These are phyloP conservation scores for Solenopsis fugax DNA, from an alignment of 1,140 invertebrate species.

Conservation along the genomic window DNA sequence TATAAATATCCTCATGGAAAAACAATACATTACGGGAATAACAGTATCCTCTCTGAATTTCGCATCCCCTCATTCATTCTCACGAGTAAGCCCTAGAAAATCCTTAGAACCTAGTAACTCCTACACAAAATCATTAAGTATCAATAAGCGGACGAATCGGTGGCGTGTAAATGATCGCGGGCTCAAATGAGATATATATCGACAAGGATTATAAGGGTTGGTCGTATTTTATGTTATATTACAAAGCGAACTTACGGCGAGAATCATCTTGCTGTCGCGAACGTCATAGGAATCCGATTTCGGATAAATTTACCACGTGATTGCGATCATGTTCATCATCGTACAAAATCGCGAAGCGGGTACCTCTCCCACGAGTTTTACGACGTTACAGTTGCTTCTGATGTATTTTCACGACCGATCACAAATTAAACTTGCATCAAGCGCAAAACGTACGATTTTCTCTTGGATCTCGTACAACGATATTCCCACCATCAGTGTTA, in stretches of 20 bases:
- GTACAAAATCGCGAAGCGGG: conserved; percentile 16
- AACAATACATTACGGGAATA: conserved; percentile 1
- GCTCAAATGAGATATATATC: conserved; percentile 56
- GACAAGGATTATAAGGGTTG: conserved; percentile 62
- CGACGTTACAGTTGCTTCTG: neutral
- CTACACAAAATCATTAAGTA: neutral
- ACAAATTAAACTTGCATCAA: conserved; percentile 38
- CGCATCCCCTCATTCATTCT: neutral
- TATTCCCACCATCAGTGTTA: neutral
- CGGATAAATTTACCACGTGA: conserved; percentile 8
- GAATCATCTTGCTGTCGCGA: neutral
- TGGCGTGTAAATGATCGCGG: conserved; percentile 39
- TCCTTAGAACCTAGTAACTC: no score
- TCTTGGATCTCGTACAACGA: neutral
- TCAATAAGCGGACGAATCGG: neutral
- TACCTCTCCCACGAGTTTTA: neutral
- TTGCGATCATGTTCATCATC: conserved; percentile 17
- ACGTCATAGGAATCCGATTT: conserved; percentile 3
- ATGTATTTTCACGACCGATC: neutral
- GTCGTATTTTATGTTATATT: conserved; percentile 57
- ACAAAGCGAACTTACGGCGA: conserved; percentile 2
- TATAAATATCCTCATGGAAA: neutral
- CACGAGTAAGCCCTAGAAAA: neutral
- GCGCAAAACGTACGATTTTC: neutral
- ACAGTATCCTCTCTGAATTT: neutral